phyloP scores from a whole-genome alignment of 1,140 invertebrate species.

The Alviniconcha marisindica region DNA sequence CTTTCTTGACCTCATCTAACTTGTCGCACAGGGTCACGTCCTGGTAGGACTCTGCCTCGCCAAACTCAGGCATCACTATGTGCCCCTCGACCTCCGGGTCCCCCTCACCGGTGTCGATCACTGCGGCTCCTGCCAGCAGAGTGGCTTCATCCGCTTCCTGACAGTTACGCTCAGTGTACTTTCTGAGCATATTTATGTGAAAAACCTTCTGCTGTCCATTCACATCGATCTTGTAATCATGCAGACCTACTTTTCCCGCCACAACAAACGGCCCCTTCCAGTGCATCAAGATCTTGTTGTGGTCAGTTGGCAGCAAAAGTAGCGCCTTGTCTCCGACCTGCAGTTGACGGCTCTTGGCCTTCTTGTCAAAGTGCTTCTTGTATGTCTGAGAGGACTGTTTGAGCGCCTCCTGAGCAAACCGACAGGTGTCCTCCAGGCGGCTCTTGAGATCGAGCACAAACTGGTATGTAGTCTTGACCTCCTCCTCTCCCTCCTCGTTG shows the following conservation, averaged over 20 bases:
- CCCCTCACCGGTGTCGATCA: no score
- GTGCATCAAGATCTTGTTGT: no score
- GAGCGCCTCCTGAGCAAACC: constrained; percentile 35
- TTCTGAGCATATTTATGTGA: neutral
- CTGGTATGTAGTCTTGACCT: constrained; percentile 53
- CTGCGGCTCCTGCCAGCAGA: no score
- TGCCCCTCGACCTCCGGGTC: no score
- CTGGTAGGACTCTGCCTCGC: no score
- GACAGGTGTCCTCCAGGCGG: constrained; percentile 37
- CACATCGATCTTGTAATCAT: neutral
- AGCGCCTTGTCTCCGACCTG: constrained; percentile 43
- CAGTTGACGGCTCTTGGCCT: constrained; percentile 28
- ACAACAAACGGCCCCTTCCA: no score
- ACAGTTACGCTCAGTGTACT: no score
- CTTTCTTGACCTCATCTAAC: no score
- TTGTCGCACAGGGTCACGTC: no score
- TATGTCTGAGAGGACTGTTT: neutral
- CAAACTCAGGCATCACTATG: no score
- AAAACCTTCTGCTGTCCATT: neutral
- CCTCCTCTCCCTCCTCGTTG: constrained; percentile 33
- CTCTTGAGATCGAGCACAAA: constrained; percentile 53
- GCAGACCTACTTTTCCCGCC: no score
- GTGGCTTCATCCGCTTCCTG: no score
- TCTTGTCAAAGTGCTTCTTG: constrained; percentile 14
- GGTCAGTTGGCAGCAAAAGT: constrained; percentile 45